Conservation (phyloP, 92 coral and sea anemone species). For the Phymanthus crucifer region DNA sequence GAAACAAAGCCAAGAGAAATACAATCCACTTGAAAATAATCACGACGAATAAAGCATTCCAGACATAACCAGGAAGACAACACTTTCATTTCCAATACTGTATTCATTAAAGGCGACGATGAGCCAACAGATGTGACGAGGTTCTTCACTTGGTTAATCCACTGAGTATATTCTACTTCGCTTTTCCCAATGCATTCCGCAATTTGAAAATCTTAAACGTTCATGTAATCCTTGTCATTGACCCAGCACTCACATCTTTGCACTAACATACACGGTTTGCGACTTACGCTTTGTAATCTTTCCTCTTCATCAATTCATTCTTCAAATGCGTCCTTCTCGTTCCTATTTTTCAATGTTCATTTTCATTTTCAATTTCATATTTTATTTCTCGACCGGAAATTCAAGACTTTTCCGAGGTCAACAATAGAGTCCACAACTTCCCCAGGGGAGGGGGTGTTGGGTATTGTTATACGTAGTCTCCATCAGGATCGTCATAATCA, state of each 20-base stretch:
- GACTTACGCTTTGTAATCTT: not conserved
- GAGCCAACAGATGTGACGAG: too few relatives aligned
- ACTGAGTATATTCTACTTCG: too few relatives aligned
- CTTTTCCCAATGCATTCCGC: too few relatives aligned
- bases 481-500: conserved; percentile 80
- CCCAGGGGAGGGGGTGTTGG: conserved; percentile 7
- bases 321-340: not conserved
- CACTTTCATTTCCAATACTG: too few relatives aligned
- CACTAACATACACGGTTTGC: not conserved
- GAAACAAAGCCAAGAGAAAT: too few relatives aligned
- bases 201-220: not conserved
- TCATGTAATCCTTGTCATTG: not conserved
- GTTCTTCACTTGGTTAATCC: too few relatives aligned
- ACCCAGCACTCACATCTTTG: not conserved
- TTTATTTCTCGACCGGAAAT: conserved; percentile 5
- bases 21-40: too few relatives aligned
- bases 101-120: too few relatives aligned
- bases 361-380: not conserved
- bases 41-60: too few relatives aligned
- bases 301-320: not conserved
- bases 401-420: not conserved
- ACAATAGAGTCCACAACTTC: not conserved
- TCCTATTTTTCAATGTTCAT: not conserved
- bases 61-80: too few relatives aligned
- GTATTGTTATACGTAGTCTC: conserved; percentile 75